Evolutionary conservation across 2,888 invertebrate species (phyloP), one percentile per base, ranked within the genome.

Genomic region (Mactromeris polynyma): DNA sequence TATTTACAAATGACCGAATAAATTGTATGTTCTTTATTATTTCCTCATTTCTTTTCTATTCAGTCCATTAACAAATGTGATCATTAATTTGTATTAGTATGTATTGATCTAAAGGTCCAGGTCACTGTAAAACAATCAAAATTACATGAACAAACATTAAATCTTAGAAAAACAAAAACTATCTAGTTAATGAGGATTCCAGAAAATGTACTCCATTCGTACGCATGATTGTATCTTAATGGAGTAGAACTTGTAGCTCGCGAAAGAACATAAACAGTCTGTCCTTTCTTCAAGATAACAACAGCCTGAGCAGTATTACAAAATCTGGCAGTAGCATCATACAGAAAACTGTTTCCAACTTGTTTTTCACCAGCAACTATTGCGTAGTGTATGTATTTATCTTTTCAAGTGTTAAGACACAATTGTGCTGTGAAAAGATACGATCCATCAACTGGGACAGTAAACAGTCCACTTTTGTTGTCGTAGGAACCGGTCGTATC

Each of bases 131-230:
- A n/a, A n/a, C n/a, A n/a, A n/a, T n/a, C n/a, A n/a, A n/a, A n/a
- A n/a, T n/a, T n/a, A n/a, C n/a, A n/a, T n/a, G n/a, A n/a, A n/a
- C n/a, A n/a, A n/a, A n/a, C n/a, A n/a, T n/a, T n/a, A n/a, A n/a
- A n/a, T n/a, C n/a, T n/a, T n/a, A n/a, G 40, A 40, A 40, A 4
- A 40, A 40, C 4, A 7, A 11, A 11, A n/a, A 26, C 6, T 6
- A 64, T 26, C 26, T 64, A 64, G 26, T 64, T n/a, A 26, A 64
- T 64, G 0, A 64, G 58, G 26, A 64, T 4, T n/a, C 73, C 36
- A 4, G 73, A 36, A 36, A 73, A 73, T 36, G 73, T 73, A 73
- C 73, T 36, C 73, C 73, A 73, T 73, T 73, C 73, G 26, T 19
- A 17, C 0, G 11, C 33, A 33, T 73, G 33, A 33, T 73, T 73